Base-by-base conservation (phyloP, 2,113 vertebrate species). In the Solenodon paradoxus region DNA sequence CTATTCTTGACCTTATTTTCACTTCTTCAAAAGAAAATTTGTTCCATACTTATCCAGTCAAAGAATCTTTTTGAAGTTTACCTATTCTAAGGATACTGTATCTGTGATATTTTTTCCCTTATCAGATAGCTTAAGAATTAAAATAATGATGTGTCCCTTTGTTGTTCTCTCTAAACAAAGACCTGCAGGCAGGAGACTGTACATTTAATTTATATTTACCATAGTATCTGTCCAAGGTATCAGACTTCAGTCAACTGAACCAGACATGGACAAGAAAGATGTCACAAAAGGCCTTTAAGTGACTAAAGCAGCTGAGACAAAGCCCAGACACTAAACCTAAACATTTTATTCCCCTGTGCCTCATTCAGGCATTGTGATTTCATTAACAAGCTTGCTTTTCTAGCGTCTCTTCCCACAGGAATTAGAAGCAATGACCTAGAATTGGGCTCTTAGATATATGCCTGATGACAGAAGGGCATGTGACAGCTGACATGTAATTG, bases 341-440 rank as follows among this genome's bases (percentile, higher is more conserved):
- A 55, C 22, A 49, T 72, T 84, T 93, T 61, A 78, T 68, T 80
- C 79, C 75, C 53, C 4, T 15, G 13, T 38, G 83, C 38, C 22
- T 88, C 64, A 88, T 92, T 95, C 83, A 75, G 80, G 75, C 87
- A 77, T 81, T 59, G 64, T 78, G 87, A 96, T 97, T 94, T 97
- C 90, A 96, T 97, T 97, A 97, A 96, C 90, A 87, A 55, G 16
- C 51, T 75, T 95, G 87, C 49, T 93, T 95, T 95, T 45, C 57
- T 57, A 90, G n/a, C 0, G 0, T 79, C 38, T 78, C 42, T 96
- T 95, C 96, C 92, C 90, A 95, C 59, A 88, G 86, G 95, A 93
- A 92, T 92, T 88, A 95, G 57, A 93, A 94, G 71, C 94, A 95
- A 64, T 97, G 96, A 97, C 90, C 90, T 93, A 97, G 83, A 96